These are phyloP conservation scores for Entomyzon cyanotis DNA, from an alignment of 2,113 vertebrate genomes.

Conservation along the genomic window DNA sequence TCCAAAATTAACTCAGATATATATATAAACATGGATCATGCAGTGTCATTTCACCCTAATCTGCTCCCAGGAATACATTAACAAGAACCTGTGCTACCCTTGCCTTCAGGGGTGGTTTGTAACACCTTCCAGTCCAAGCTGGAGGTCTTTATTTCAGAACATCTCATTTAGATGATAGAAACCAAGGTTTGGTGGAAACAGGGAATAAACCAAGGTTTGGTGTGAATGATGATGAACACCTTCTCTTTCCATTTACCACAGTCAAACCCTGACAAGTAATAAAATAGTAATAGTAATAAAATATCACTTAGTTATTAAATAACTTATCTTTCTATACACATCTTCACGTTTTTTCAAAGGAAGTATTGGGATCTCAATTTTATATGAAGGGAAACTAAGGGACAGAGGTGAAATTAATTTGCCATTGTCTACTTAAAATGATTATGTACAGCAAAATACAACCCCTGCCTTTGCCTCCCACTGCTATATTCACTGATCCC, in stretches of 20 bases:
- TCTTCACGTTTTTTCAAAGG: not conserved
- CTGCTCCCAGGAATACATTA: not conserved
- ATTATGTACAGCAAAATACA: not conserved
- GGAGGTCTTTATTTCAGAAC: not conserved
- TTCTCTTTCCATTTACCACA: not conserved
- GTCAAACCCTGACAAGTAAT: not conserved
- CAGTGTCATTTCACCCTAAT: not conserved
- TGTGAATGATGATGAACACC: not conserved
- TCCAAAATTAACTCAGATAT: not conserved
- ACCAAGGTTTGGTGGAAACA: not conserved
- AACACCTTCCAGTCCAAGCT: not conserved
- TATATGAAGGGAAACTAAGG: not conserved
- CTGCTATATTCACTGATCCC: not conserved
- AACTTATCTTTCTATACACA: not conserved
- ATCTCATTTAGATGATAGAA: not conserved
- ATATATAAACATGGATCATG: fast-evolving
- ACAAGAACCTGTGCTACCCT: not conserved
- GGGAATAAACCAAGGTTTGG: not conserved
- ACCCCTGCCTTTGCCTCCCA: not conserved
- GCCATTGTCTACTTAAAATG: not conserved
- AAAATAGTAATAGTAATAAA: not conserved
- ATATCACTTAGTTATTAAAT: not conserved
- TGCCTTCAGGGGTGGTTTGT: not conserved
- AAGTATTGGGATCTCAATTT: not conserved
- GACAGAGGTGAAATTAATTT: not conserved